Percentiles rank a stretch among this genome's conserved stretches.
Evolutionary conservation across 2,888 invertebrate genomes (phyloP).

Genomic region (Petrolisthes cinctipes): DNA sequence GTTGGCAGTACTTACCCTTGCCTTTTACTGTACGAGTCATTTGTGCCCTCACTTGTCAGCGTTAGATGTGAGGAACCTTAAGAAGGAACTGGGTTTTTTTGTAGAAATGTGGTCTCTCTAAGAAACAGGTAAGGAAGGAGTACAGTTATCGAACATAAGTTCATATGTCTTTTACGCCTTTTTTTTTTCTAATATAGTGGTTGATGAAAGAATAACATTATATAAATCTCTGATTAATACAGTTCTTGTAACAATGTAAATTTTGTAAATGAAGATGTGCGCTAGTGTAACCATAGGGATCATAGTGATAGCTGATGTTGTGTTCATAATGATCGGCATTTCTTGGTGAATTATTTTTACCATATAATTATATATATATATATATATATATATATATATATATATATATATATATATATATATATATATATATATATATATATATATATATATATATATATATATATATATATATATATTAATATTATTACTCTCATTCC

Average conservation of each 20-base stretch:
- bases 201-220: background rate
- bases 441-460: background rate
- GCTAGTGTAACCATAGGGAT: background rate
- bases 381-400: background rate
- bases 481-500: too few relatives aligned
- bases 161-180: background rate
- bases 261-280: background rate
- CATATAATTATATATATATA: background rate
- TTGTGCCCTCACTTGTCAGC: too few relatives aligned
- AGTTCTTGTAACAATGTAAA: background rate
- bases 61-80: too few relatives aligned
- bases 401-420: too few relatives aligned
- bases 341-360: background rate
- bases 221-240: background rate
- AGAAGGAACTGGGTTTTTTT: too few relatives aligned
- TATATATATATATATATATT: background rate
- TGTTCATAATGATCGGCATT: background rate
- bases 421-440: too few relatives aligned
- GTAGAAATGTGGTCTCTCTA: background rate
- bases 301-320: background rate
- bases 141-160: background rate
- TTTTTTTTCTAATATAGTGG: background rate
- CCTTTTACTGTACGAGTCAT: too few relatives aligned
- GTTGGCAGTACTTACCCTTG: too few relatives aligned
- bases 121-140: background rate